These are phyloP conservation scores for Morelia viridis DNA, from an alignment of 2,797 vertebrate species.

Conservation along the genomic window DNA sequence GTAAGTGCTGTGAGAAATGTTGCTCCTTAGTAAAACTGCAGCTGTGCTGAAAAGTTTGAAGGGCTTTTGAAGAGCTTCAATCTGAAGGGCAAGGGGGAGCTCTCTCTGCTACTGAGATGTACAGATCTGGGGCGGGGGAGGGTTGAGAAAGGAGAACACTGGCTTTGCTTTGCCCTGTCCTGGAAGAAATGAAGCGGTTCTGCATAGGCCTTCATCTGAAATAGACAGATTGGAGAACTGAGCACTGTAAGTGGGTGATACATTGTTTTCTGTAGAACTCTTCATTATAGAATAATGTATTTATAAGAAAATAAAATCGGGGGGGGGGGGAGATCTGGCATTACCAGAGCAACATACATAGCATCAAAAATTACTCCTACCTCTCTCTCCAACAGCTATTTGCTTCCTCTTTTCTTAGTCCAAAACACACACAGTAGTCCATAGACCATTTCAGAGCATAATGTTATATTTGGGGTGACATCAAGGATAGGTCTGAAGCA, in stretches of 20 bases:
- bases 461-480: not conserved
- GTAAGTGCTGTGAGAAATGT: not conserved
- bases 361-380: not conserved
- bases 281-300: not conserved
- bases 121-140: too few species aligned
- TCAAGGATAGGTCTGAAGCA: not conserved
- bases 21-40: not conserved
- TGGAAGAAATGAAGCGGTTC: not conserved
- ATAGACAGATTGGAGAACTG: not conserved
- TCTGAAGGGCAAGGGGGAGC: not conserved
- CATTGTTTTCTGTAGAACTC: not conserved
- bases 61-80: not conserved
- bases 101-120: too few species aligned
- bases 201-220: not conserved
- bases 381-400: not conserved
- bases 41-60: not conserved
- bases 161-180: not conserved
- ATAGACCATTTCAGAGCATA: not conserved
- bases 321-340: not conserved
- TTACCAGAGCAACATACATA: not conserved
- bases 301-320: not conserved
- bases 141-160: too few species aligned
- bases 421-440: not conserved
- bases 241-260: not conserved
- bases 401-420: not conserved